Evolutionary conservation across 2,797 vertebrate genomes (phyloP).

Genomic region (Oreochromis mossambicus): DNA sequence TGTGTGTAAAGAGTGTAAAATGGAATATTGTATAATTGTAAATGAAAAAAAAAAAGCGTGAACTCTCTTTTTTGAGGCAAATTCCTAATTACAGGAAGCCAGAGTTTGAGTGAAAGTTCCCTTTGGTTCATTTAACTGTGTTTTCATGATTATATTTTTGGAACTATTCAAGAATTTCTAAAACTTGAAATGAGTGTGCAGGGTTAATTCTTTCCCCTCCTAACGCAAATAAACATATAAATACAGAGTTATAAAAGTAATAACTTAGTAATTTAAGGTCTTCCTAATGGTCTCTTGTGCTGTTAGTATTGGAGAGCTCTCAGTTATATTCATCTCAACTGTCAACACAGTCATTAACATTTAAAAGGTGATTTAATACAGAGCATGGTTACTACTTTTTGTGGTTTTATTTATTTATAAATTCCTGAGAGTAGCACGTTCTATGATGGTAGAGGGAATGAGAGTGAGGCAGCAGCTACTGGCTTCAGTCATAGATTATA

Average conservation of each 20-base stretch:
- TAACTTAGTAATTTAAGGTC: background rate
- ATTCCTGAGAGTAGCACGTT: background rate
- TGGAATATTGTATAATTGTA: background rate
- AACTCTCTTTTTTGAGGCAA: background rate
- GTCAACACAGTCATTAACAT: background rate
- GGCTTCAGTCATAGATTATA: background rate
- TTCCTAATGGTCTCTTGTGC: background rate
- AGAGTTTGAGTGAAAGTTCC: background rate
- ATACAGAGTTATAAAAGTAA: background rate
- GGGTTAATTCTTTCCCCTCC: background rate
- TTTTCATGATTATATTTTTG: background rate
- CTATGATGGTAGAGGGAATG: background rate
- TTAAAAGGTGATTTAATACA: background rate
- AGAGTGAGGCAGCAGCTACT: background rate
- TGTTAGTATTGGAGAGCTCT: background rate
- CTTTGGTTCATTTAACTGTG: background rate
- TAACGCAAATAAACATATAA: background rate
- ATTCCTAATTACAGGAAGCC: background rate
- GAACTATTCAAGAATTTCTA: background rate
- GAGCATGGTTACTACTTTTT: background rate
- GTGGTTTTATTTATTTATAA: background rate
- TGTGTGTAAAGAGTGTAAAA: background rate
- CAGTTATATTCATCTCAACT: background rate
- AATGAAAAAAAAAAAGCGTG: rapidly evolving
- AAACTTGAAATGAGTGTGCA: background rate